Percentiles rank a stretch among this genome's conserved stretches.
These are phyloP conservation scores for Cynopterus sphinx DNA, from an alignment of 2,797 vertebrate species.

Conservation along the genomic window DNA sequence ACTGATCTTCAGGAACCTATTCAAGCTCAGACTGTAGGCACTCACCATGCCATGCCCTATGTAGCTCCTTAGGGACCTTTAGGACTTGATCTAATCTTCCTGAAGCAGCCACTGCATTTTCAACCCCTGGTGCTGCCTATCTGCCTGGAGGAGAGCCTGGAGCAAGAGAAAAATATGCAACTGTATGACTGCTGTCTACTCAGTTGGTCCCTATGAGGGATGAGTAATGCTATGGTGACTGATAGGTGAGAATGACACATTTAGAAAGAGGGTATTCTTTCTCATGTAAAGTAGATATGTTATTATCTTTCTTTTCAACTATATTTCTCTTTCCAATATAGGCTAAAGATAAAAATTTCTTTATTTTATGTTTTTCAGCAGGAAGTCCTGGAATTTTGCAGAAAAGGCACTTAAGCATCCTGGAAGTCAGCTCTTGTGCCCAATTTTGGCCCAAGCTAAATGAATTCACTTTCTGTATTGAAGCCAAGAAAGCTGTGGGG, in stretches of 20 bases:
- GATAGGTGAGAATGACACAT: background rate
- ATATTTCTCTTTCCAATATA: background rate
- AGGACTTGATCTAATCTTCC: constrained; percentile 23
- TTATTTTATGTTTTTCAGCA: background rate
- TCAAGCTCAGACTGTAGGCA: background rate
- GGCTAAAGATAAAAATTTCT: background rate
- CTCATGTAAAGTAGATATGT: background rate
- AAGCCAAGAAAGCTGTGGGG: constrained; percentile 42
- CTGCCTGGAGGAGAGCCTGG: constrained; percentile 35
- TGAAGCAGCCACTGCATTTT: constrained; percentile 46
- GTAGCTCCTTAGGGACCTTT: background rate
- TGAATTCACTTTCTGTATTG: constrained; percentile 49
- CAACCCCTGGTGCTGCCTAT: constrained; percentile 31
- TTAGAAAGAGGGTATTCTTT: background rate
- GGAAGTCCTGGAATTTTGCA: constrained; percentile 50
- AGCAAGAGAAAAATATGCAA: constrained; percentile 1
- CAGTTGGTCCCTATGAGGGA: constrained; percentile 50
- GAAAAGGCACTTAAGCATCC: constrained; percentile 42
- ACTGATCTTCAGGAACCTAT: background rate
- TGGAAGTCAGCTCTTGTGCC: constrained; percentile 9
- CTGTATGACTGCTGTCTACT: constrained; percentile 52
- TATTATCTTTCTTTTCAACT: background rate
- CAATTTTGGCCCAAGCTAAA: constrained; percentile 47
- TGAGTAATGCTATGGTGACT: background rate
- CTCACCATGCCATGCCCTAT: background rate